These are phyloP conservation scores for Tethea ocularis DNA, from an alignment of 2,888 invertebrate genomes.

Conservation along the genomic window DNA sequence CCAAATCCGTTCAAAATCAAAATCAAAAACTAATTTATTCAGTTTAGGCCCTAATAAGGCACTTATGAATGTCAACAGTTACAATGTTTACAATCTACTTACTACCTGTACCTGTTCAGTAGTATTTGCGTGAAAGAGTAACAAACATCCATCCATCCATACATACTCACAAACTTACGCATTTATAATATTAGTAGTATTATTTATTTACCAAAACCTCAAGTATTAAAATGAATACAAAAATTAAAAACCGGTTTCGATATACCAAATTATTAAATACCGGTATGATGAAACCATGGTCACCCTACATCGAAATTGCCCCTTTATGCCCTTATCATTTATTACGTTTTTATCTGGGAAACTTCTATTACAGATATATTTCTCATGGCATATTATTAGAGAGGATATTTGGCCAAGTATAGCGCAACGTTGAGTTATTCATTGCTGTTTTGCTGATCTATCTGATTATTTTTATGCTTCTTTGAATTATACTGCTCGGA, in stretches of 20 bases:
- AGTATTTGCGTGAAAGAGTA: too few species aligned
- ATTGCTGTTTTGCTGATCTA: conserved; percentile 39
- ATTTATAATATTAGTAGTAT: too few species aligned
- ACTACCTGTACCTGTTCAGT: too few species aligned
- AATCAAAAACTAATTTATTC: too few species aligned
- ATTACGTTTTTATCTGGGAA: conserved; percentile 47
- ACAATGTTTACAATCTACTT: too few species aligned
- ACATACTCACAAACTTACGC: too few species aligned
- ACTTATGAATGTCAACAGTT: too few species aligned
- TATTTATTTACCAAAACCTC: too few species aligned
- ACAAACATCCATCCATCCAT: too few species aligned
- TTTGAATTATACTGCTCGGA: conserved; percentile 17
- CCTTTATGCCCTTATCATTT: conserved; percentile 62
- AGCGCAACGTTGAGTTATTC: conserved; percentile 18
- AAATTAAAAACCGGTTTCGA: background rate
- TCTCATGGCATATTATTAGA: conserved; percentile 59
- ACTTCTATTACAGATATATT: conserved; percentile 52
- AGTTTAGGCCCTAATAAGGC: too few species aligned
- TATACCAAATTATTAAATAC: background rate
- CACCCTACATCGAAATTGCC: conserved; percentile 42
- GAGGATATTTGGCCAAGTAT: conserved; percentile 38
- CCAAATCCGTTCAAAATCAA: too few species aligned
- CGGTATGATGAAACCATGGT: conserved; percentile 25
- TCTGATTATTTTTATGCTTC: conserved; percentile 42
- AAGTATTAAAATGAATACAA: too few species aligned